phyloP scores from a whole-genome alignment of 2,888 invertebrate genomes.

The Halictus quadricinctus region DNA sequence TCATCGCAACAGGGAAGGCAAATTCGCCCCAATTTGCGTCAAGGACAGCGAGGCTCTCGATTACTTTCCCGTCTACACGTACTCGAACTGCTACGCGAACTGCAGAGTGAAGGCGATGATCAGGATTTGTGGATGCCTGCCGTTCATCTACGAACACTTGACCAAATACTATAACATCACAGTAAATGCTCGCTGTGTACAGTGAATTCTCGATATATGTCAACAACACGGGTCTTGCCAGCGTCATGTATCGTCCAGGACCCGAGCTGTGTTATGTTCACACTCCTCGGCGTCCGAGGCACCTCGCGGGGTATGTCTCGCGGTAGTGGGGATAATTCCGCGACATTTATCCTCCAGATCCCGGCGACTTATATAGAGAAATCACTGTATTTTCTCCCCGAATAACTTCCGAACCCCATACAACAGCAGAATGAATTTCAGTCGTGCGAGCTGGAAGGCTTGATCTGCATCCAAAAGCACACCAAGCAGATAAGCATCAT shows the following conservation, averaged over 20 bases:
- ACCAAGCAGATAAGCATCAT: slow-evolving; percentile 11
- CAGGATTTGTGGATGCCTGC: slow-evolving; percentile 76
- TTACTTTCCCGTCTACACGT: slow-evolving; percentile 74
- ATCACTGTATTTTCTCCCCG: background rate
- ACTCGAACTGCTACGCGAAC: slow-evolving; percentile 76
- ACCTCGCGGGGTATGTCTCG: too few relatives aligned
- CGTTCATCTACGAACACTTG: slow-evolving; percentile 73
- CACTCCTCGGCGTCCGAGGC: too few relatives aligned
- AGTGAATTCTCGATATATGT: too few relatives aligned
- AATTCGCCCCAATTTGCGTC: slow-evolving; percentile 30
- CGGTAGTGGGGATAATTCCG: too few relatives aligned
- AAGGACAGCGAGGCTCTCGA: slow-evolving; percentile 64
- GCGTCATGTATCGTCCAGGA: too few relatives aligned
- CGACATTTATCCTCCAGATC: too few relatives aligned
- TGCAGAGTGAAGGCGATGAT: slow-evolving; percentile 68
- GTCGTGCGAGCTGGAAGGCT: slow-evolving; percentile 41
- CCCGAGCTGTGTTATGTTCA: too few relatives aligned
- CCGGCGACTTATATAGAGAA: too few relatives aligned
- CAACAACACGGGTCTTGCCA: too few relatives aligned
- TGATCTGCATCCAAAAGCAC: slow-evolving; percentile 43
- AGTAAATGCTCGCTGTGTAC: slow-evolving; percentile 28
- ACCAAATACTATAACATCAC: slow-evolving; percentile 49
- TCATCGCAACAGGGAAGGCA: background rate
- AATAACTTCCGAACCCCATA: background rate
- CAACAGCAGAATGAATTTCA: slow-evolving; percentile 8